phyloP scores from a whole-genome alignment of 2,888 invertebrate species.

The Trichopoda pennipes region DNA sequence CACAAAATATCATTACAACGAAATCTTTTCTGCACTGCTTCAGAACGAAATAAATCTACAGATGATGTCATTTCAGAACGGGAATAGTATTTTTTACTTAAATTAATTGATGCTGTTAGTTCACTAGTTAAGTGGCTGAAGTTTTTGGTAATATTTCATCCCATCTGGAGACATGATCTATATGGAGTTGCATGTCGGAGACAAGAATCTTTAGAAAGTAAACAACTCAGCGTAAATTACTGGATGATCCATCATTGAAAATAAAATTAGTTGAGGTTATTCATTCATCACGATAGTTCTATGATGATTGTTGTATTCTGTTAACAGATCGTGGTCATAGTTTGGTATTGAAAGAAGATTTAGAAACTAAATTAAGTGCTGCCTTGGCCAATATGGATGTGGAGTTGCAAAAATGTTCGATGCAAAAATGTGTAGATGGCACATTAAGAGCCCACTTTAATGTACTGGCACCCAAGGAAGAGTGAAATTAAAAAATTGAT shows the following conservation, averaged over 20 bases:
- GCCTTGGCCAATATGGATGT: slow-evolving; percentile 87
- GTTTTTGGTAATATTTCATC: slow-evolving; percentile 85
- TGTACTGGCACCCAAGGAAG: slow-evolving; percentile 79
- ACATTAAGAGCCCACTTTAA: slow-evolving; percentile 80
- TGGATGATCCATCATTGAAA: slow-evolving; percentile 88
- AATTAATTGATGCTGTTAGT: slow-evolving; percentile 91
- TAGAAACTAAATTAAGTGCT: slow-evolving; percentile 86
- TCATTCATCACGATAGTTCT: slow-evolving; percentile 82
- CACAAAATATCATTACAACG: slow-evolving; percentile 82
- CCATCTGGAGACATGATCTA: slow-evolving; percentile 86
- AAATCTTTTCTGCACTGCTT: slow-evolving; percentile 80
- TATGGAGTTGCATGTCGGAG: slow-evolving; percentile 88
- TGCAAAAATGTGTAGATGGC: slow-evolving; percentile 81
- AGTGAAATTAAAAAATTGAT: slow-evolving; percentile 61
- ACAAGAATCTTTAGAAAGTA: slow-evolving; percentile 85
- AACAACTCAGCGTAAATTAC: slow-evolving; percentile 90
- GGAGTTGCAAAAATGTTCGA: slow-evolving; percentile 86
- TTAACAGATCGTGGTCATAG: slow-evolving; percentile 86
- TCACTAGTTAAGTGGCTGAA: slow-evolving; percentile 93
- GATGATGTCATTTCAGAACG: slow-evolving; percentile 82
- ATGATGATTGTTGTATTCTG: slow-evolving; percentile 87
- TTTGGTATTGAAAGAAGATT: slow-evolving; percentile 85
- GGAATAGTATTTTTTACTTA: slow-evolving; percentile 83
- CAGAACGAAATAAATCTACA: slow-evolving; percentile 77
- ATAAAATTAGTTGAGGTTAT: slow-evolving; percentile 86